phyloP scores from a whole-genome alignment of 2,888 invertebrate genomes.

The Hypselothyrea guttata region DNA sequence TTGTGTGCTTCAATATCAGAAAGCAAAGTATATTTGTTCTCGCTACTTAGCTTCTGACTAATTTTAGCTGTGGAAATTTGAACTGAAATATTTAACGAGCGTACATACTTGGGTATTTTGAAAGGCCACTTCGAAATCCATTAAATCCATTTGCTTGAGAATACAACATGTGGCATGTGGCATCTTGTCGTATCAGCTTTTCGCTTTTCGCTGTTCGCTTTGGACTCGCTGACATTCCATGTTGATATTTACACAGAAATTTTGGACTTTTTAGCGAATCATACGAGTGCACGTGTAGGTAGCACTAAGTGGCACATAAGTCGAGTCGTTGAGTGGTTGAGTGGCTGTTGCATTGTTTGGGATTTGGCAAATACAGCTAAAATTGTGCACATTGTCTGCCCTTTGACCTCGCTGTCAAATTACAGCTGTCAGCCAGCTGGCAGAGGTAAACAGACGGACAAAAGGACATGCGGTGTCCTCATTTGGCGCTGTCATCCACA shows the following conservation, averaged over 20 bases:
- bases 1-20: no score
- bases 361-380: no score
- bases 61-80: no score
- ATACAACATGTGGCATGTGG: no score
- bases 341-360: no score
- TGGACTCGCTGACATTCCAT: slow-evolving; percentile 13
- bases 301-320: no score
- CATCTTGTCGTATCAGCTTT: slow-evolving; percentile 9
- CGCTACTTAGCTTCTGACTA: no score
- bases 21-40: no score
- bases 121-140: slow-evolving; percentile 34
- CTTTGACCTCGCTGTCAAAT: neutral
- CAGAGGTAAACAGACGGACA: neutral
- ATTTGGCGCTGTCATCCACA: slow-evolving; percentile 15
- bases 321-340: no score
- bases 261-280: slow-evolving; percentile 23
- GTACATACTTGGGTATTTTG: neutral
- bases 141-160: slow-evolving; percentile 14
- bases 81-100: no score
- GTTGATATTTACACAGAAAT: slow-evolving; percentile 26
- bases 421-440: no score
- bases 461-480: slow-evolving; percentile 2
- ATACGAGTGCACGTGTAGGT: no score
- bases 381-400: neutral
- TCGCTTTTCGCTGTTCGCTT: neutral